phyloP scores from a whole-genome alignment of 2,113 vertebrate genomes.

The Dendropsophus ebraccatus region DNA sequence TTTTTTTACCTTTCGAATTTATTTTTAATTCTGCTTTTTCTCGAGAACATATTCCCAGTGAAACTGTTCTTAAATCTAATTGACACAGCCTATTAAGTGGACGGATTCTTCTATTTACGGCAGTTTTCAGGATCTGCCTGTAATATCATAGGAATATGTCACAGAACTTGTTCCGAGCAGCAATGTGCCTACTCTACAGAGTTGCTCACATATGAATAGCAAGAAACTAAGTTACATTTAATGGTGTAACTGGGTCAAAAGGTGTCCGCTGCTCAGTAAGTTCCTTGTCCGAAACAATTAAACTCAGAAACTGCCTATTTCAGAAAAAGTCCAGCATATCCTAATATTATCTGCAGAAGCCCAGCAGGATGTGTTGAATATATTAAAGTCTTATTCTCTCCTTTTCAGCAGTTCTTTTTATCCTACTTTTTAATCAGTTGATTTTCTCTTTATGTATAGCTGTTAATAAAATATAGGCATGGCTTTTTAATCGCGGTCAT shows the following conservation, averaged over 20 bases:
- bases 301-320: conserved; percentile 52
- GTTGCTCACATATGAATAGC: too few relatives aligned
- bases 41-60: background rate
- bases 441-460: conserved; percentile 19
- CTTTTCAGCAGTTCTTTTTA: conserved; percentile 27
- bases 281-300: conserved; percentile 47
- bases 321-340: conserved; percentile 12
- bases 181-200: background rate
- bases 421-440: conserved; percentile 36
- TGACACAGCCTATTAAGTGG: background rate
- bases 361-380: conserved; percentile 31
- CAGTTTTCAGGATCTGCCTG: background rate
- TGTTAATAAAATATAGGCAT: conserved; percentile 44
- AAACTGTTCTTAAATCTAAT: conserved; percentile 23
- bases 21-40: background rate
- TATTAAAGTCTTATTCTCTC: conserved; percentile 31
- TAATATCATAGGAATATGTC: conserved; percentile 7
- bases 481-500: conserved; percentile 35
- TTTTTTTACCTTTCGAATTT: background rate
- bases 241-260: conserved; percentile 50
- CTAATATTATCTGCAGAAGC: conserved; percentile 40
- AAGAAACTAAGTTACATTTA: conserved; percentile 44
- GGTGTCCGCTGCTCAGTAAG: conserved; percentile 38
- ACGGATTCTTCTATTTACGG: background rate
- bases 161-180: background rate